Conservation (phyloP, 2,888 invertebrate species). For the Drosophila paramelanica region DNA sequence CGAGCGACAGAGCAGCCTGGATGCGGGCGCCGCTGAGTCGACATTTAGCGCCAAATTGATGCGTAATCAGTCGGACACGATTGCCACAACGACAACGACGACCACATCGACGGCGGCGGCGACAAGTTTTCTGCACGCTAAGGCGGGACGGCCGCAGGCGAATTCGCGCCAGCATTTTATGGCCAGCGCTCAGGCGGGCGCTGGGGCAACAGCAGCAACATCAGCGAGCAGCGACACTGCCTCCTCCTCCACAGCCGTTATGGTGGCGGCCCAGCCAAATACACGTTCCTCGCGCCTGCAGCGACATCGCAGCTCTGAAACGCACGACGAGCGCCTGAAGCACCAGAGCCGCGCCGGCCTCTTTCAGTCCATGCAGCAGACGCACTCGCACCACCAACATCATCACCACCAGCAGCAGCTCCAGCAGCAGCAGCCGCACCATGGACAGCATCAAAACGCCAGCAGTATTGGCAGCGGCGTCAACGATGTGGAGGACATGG, state of each 20-base stretch:
- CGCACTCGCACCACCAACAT: conserved; percentile 70
- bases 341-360: conserved; percentile 76
- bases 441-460: conserved; percentile 35
- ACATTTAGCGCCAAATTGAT: conserved; percentile 71
- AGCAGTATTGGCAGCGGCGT: conserved; percentile 63
- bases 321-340: conserved; percentile 83
- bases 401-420: conserved; percentile 51
- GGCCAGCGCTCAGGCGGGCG: conserved; percentile 30
- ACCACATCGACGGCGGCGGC: conserved; percentile 17
- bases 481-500: conserved; percentile 74
- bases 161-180: conserved; percentile 59
- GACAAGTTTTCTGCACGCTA: conserved; percentile 78
- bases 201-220: conserved; percentile 1
- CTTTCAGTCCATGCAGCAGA: conserved; percentile 81
- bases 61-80: conserved; percentile 80
- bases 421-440: conserved; percentile 45
- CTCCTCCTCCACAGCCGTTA: conserved; percentile 44
- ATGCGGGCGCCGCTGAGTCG: conserved; percentile 70
- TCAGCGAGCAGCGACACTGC: conserved; percentile 19
- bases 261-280: conserved; percentile 46
- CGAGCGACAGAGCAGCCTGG: conserved; percentile 83
- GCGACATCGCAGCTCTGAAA: conserved; percentile 84
- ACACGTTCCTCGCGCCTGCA: conserved; percentile 81
- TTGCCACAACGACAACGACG: conserved; percentile 54
- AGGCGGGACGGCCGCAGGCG: conserved; percentile 47